These are phyloP conservation scores for Rhabdomys pumilio DNA, from an alignment of 2,797 vertebrate genomes.

Conservation along the genomic window DNA sequence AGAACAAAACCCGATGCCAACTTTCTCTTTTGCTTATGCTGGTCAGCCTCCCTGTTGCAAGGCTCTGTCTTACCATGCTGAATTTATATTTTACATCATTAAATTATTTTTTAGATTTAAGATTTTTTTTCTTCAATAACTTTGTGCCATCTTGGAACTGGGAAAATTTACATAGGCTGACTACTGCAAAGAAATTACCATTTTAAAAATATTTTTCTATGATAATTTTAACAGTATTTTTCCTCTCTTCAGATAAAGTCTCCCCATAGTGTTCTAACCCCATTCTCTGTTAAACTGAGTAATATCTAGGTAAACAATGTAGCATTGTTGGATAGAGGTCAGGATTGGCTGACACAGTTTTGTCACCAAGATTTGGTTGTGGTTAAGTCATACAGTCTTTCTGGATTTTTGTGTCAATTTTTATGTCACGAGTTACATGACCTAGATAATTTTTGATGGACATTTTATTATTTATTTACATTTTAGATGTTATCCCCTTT, in stretches of 20 bases:
- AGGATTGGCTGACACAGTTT: background rate
- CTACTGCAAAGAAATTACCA: background rate
- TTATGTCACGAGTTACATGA: constrained; percentile 5
- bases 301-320: background rate
- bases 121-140: constrained; percentile 44
- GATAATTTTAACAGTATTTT: constrained; percentile 4
- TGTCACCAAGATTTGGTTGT: background rate
- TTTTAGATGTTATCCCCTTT: too few species aligned
- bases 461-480: too few species aligned
- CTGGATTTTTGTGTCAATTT: constrained; percentile 52
- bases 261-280: constrained; percentile 39
- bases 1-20: constrained; percentile 1
- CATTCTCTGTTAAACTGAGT: constrained; percentile 11
- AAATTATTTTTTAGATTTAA: constrained; percentile 41
- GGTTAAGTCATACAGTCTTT: background rate
- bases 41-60: background rate
- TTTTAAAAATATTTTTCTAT: constrained; percentile 41
- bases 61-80: constrained; percentile 21
- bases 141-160: constrained; percentile 14
- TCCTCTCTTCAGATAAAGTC: background rate
- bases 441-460: constrained; percentile 30
- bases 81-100: constrained; percentile 50
- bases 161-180: constrained; percentile 7
- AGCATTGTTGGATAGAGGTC: background rate
- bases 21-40: constrained; percentile 17